Evolutionary conservation across 2,888 invertebrate species (phyloP), one percentile per base, ranked within the genome.

Genomic region (Linyphia triangularis): DNA sequence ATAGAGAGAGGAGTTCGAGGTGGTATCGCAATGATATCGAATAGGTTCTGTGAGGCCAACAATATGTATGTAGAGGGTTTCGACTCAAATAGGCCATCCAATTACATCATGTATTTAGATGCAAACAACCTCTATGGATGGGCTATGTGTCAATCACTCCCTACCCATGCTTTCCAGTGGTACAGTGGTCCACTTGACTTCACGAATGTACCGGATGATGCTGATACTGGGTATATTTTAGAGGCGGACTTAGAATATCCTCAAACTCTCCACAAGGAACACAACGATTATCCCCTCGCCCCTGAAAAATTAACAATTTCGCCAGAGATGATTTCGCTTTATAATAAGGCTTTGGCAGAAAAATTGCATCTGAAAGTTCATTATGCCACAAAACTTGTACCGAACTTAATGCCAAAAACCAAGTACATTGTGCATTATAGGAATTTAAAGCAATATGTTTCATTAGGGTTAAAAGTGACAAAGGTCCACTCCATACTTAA

Each of bases 341-440:
- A 79, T 28, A 19, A 16, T 37, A 40, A 79, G 26, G 6, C 26
- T 7, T n/a, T 78, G 2, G 79, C 43, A 22, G 43, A 51, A 33
- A 40, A 40, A 16, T n/a, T 79, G 2, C 3, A 79, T 4, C 16
- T 63, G 6, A 63, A 24, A 63, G n/a, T 30, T 16, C 9, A 16
- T 1, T 10, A 10, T 5, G 7, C 7, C 19, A 40, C 1, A 5
- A 82, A 72, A 26, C 19, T 82, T n/a, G 40, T 37, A 2, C 61
- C 82, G 1, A 40, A 82, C 10, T 22, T 82, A 90, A 26, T 92
- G 91, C 73, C 90, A 93, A 33, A 91, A 92, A 89, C 91, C 40
- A 81, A 85, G 7, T 91, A 91, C 89, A 89, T 26, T 85, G 92
- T 19, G n/a, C n/a, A n/a, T n/a, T n/a, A n/a, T n/a, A n/a, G n/a